Evolutionary conservation across 2,888 invertebrate species (phyloP), one percentile per base, ranked within the genome.

Genomic region (Archips crataeganus): DNA sequence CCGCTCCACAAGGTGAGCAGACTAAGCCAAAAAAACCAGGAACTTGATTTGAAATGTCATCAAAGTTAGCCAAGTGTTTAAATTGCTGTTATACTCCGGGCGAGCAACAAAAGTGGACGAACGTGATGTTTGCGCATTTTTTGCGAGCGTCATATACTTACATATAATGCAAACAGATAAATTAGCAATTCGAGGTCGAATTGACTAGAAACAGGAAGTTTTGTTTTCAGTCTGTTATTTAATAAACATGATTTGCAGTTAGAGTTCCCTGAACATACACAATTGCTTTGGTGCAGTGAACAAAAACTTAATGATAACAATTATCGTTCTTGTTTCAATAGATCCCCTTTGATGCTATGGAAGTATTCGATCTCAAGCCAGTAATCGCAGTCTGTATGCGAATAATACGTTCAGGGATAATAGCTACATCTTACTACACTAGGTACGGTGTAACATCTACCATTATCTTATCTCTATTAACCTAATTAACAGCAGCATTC

Each of bases 1-100:
- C 79, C 74, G 79, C 77, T 77, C 75, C 79, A 76, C 78, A 85
- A 85, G 82, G 79, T 79, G 64, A 79, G 79, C 79, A 77, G 79
- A 81, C 77, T 61, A 68, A 79, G 81, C 81, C 84, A 85, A 82
- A 84, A 83, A 74, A 71, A 83, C 79, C 79, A 70, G 75, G 75
- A 80, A 77, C 70, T 76, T 23, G 74, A 60, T 62, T 75, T 80
- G 76, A 76, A 78, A 70, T 79, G 75, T 74, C 75, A 74, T 75
- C 68, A 68, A 57, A 59, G 42, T 49, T 68, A 59, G 42, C 62
- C 61, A 61, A 73, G 65, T 65, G 65, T 70, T 74, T 69, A 61
- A 74, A 54, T 64, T 70, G 65, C 69, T 51, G 47, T 73, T 63
- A 51, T 51, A n/a, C 51, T 51, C 23, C 59, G 64, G 23, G 66